Base-by-base conservation (phyloP, 92 coral and sea anemone genomes). In the Zoanthus sansibaricus region DNA sequence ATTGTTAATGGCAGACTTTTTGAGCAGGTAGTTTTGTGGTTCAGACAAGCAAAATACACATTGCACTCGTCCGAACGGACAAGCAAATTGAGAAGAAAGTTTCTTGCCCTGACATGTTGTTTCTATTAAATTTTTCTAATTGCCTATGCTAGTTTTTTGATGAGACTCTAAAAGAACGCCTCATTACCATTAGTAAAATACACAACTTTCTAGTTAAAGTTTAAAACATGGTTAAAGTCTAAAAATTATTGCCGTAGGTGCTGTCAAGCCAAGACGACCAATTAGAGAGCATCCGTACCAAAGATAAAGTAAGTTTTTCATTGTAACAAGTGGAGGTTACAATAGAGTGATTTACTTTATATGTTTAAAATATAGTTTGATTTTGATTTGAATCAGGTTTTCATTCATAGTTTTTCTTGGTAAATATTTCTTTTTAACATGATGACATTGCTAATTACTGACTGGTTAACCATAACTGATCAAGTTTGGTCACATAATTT, bases 211-310 rank as follows among this genome's bases (percentile, higher is more conserved):
- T 37, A 37, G 0, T 37, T 2, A 2, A 62, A 13, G 12, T 7
- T 3, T 20, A 62, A 62, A 62, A 11, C 25, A 25, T 0, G 25
- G 25, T 25, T 25, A 0, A 25, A 25, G 25, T 25, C 25, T 25
- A 25, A 74, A 13, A 37, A 82, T 73, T n/a, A 42, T 75, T 59
- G 67, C 88, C 15, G 12, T 72, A 94, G 98, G 98, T 86, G 98
- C 98, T 66, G 95, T 94, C 48, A 94, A 94, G 75, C 98, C 98
- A 79, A 79, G 98, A 64, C 86, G 98, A 86, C 96, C 95, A 7
- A 82, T 94, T 62, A 72, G 98, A 71, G 98, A 94, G 78, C 98
- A 94, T 42, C 98, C 98, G 5, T 94, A 94, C 70, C 98, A 94
- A 79, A 91, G 98, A 94, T 94, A 89, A 91, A 90, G 96, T 89